These are phyloP conservation scores for Antigone vipio DNA, from an alignment of 2,113 vertebrate genomes.

Conservation along the genomic window DNA sequence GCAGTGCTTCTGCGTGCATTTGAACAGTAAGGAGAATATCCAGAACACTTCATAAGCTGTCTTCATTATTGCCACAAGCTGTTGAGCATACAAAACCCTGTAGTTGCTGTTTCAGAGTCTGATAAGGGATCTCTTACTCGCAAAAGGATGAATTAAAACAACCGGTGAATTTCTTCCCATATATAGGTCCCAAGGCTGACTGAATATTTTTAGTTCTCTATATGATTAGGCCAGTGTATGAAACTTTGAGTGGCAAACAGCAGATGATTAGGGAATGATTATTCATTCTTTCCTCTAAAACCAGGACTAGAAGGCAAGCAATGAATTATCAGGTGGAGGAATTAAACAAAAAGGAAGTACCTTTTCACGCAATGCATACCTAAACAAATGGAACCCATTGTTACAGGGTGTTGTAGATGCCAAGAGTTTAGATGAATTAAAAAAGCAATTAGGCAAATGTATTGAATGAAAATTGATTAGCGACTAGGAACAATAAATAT, in stretches of 20 bases:
- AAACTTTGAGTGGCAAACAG: background rate
- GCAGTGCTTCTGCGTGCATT: background rate
- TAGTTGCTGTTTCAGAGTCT: background rate
- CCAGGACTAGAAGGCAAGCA: background rate
- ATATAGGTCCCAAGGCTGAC: background rate
- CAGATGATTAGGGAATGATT: background rate
- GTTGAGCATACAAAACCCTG: background rate
- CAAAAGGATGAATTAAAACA: background rate
- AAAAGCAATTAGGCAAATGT: background rate
- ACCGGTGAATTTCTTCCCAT: background rate
- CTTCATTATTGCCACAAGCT: background rate
- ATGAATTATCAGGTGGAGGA: background rate
- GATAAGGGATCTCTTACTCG: background rate
- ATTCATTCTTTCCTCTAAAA: constrained; percentile 8
- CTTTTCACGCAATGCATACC: background rate
- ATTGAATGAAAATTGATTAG: constrained; percentile 10
- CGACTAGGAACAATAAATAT: background rate
- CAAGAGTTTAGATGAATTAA: background rate
- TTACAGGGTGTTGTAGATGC: background rate
- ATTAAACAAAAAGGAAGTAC: background rate
- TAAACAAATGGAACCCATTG: background rate
- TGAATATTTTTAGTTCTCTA: background rate
- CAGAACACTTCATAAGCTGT: background rate
- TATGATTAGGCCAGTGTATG: background rate
- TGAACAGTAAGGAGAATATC: background rate